Evolutionary conservation across 2,888 invertebrate species (phyloP).

Genomic region (Tenthredo distinguenda): DNA sequence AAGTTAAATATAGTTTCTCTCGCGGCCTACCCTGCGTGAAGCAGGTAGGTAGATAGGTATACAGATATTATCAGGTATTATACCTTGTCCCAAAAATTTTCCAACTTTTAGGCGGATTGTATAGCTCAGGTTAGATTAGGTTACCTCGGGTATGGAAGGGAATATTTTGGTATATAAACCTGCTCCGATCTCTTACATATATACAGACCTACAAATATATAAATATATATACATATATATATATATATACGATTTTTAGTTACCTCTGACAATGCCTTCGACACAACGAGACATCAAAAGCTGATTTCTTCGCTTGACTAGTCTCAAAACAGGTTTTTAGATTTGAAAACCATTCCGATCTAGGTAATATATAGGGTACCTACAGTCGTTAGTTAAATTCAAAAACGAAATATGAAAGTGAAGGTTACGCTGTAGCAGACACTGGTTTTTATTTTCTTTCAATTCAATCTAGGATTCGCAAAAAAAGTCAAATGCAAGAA

Average conservation of each 20-base stretch:
- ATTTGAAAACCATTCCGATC: neutral
- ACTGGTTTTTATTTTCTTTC: neutral
- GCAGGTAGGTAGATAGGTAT: neutral
- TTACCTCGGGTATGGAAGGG: neutral
- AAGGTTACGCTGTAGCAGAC: neutral
- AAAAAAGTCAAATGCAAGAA: neutral
- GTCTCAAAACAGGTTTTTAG: slow-evolving; percentile 9
- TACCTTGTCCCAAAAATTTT: neutral
- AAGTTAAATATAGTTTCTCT: neutral
- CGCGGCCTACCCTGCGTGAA: neutral
- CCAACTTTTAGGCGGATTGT: neutral
- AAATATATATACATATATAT: neutral
- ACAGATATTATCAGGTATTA: neutral
- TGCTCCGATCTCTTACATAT: neutral
- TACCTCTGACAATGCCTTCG: neutral
- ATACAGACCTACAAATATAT: neutral
- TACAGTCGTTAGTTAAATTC: neutral
- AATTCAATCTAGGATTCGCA: neutral
- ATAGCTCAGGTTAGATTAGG: neutral
- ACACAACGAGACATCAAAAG: slow-evolving; percentile 1
- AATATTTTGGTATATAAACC: neutral
- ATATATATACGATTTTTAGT: neutral
- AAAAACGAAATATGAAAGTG: neutral
- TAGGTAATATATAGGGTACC: neutral
- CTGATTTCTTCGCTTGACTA: neutral